Base-by-base conservation (phyloP, 2,113 vertebrate species). In the Oryzias celebensis region DNA sequence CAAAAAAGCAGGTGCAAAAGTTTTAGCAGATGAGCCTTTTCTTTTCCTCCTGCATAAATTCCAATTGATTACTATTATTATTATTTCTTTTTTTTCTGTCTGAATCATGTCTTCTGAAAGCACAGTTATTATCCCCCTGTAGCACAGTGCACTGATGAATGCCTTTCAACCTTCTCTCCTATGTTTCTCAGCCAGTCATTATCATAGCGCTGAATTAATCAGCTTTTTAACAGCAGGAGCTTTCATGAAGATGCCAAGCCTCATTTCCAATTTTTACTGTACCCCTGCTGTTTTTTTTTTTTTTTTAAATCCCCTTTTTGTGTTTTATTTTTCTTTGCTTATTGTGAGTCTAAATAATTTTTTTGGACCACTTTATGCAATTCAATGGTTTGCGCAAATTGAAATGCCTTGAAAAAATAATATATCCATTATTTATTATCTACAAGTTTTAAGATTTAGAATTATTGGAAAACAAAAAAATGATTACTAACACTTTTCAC, bases 151-250 rank as follows among this genome's bases (percentile, higher is more conserved):
- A 71, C 75, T 82, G 83, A 88, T 84, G 81, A 87, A 89, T 77
- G 78, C 78, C 72, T 82, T 65, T 82, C 74, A 85, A 60, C 71
- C 65, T 51, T 63, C 65, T 62, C 80, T 57, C 52, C 78, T 53
- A 73, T 73, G 80, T 69, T 83, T 81, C 73, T 62, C 77, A 83
- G 67, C 75, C 65, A 75, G 71, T 84, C 79, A 85, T 85, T 85
- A 88, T 85, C 79, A 84, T 66, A 81, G 73, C 81, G 81, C 78
- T 84, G 84, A 88, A 86, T 89, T 86, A 86, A 88, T 89, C 85
- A 88, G 75, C 77, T 71, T 81, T 76, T 81, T 79, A 83, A 71
- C 87, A 85, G 80, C 82, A 81, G 80, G 84, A 77, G 73, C 69
- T 61, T 73, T 78, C 75, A 70, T 43, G 59, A 63, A 57, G 71